A percentile compares a stretch with the other conserved stretches of the same genome.
Evolutionary conservation across 2,888 invertebrate genomes (phyloP).

Genomic region (Lathronympha strigana): DNA sequence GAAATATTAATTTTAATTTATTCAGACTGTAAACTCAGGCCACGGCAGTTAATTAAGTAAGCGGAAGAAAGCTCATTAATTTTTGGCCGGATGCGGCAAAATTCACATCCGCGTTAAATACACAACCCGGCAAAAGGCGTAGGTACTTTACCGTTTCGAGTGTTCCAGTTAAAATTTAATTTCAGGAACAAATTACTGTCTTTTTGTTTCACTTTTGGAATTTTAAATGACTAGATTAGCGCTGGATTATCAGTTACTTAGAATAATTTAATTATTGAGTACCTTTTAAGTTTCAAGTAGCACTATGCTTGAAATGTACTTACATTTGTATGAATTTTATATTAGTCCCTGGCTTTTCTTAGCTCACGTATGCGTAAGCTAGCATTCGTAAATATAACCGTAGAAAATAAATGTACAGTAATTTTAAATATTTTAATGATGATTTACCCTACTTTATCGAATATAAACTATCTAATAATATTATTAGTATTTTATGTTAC

Average conservation of each 20-base stretch:
- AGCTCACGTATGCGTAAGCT: not conserved
- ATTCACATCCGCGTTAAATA: conserved; percentile 83
- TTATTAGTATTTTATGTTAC: too few species aligned
- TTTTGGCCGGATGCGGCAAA: conserved; percentile 82
- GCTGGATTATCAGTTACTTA: conserved; percentile 63
- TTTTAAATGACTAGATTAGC: conserved; percentile 71
- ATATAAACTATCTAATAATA: too few species aligned
- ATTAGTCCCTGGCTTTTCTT: not conserved
- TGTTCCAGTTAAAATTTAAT: conserved; percentile 81
- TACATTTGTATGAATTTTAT: conserved; percentile 13
- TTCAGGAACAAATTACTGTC: conserved; percentile 77
- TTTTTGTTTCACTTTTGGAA: conserved; percentile 80
- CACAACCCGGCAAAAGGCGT: conserved; percentile 74
- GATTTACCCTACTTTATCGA: too few species aligned
- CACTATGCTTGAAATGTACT: conserved; percentile 14
- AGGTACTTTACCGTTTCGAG: conserved; percentile 72
- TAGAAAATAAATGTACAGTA: too few species aligned
- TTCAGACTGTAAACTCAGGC: conserved; percentile 71
- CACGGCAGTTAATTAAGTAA: conserved; percentile 80
- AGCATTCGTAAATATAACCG: too few species aligned
- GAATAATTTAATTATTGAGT: conserved; percentile 64
- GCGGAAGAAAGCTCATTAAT: conserved; percentile 84
- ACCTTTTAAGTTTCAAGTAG: conserved; percentile 36
- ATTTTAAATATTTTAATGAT: too few species aligned
- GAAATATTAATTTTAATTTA: conserved; percentile 81